Evolutionary conservation across 2,888 invertebrate species (phyloP).

Genomic region (Xylocampa areola): DNA sequence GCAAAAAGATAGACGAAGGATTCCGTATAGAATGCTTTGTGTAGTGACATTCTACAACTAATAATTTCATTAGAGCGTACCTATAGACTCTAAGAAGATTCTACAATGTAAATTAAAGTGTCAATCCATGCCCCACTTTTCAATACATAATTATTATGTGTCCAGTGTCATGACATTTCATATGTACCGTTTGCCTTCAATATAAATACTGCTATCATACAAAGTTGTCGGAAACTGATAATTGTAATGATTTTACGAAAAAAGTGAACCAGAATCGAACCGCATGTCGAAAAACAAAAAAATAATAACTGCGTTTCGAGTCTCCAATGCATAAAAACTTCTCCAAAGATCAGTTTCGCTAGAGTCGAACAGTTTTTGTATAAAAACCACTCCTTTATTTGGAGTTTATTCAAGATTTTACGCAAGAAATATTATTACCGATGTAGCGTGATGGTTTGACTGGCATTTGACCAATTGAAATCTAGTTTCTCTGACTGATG

Average conservation of each 20-base stretch:
- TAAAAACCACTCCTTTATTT: slow-evolving; percentile 55
- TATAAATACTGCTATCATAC: slow-evolving; percentile 40
- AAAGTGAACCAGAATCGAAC: slow-evolving; percentile 45
- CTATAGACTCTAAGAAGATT: background rate
- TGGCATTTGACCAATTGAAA: slow-evolving; percentile 19
- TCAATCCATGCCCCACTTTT: slow-evolving; percentile 34
- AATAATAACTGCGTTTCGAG: slow-evolving; percentile 28
- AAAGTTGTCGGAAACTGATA: slow-evolving; percentile 44
- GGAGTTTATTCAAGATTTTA: slow-evolving; percentile 36
- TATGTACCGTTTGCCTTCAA: slow-evolving; percentile 35
- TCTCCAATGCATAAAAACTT: slow-evolving; percentile 60
- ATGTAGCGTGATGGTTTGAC: slow-evolving; percentile 4
- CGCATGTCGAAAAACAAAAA: slow-evolving; percentile 47
- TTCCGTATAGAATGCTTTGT: too few relatives aligned
- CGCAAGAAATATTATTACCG: slow-evolving; percentile 15
- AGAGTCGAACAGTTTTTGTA: slow-evolving; percentile 51
- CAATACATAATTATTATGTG: too few relatives aligned
- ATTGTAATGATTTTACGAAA: slow-evolving; percentile 47
- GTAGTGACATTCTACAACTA: too few relatives aligned
- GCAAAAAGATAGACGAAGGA: too few relatives aligned
- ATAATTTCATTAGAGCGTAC: too few relatives aligned
- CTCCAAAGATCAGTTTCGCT: slow-evolving; percentile 51
- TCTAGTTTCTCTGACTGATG: background rate
- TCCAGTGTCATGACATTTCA: slow-evolving; percentile 32
- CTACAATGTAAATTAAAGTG: slow-evolving; percentile 1